Evolutionary conservation across 1,140 invertebrate species (phyloP).

Genomic region (Procambarus clarkii): DNA sequence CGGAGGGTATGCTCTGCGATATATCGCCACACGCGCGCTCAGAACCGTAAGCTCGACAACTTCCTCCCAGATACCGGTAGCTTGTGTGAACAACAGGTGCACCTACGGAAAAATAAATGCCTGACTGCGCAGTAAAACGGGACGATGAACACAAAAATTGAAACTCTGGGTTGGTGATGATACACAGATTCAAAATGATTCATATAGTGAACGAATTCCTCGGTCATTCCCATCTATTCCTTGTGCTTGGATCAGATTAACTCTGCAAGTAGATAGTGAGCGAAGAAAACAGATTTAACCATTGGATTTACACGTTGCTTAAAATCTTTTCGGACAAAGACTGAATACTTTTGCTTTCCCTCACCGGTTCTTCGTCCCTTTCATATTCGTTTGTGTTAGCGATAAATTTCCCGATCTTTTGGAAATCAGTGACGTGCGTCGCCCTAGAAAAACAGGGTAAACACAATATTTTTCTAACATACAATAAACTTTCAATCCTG

Average conservation of each 20-base stretch:
- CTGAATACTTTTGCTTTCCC: conserved; percentile 41
- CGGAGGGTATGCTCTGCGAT: not conserved
- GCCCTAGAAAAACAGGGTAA: not conserved
- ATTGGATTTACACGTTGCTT: conserved; percentile 26
- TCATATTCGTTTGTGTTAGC: not conserved
- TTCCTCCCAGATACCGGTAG: conserved; percentile 47
- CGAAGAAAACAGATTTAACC: conserved; percentile 22
- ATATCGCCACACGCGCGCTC: not conserved
- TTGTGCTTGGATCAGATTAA: conserved; percentile 40
- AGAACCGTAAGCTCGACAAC: conserved; percentile 26
- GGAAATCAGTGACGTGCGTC: not conserved
- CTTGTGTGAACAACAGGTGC: conserved; percentile 55
- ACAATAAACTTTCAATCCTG: not conserved
- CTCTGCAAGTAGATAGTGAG: conserved; percentile 29
- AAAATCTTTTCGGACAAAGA: conserved; percentile 24
- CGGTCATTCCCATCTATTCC: conserved; percentile 50
- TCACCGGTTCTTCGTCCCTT: conserved; percentile 14
- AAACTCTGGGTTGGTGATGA: conserved; percentile 19
- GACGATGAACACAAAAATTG: conserved; percentile 59
- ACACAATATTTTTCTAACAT: not conserved
- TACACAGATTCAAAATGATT: conserved; percentile 19
- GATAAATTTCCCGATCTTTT: not conserved
- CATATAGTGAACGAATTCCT: conserved; percentile 24
- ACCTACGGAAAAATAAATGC: conserved; percentile 51
- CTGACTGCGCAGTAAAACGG: conserved; percentile 59